Evolutionary conservation across 2,113 vertebrate genomes (phyloP), one percentile per base, ranked within the genome.

Genomic region (Potamarius usumacintae): DNA sequence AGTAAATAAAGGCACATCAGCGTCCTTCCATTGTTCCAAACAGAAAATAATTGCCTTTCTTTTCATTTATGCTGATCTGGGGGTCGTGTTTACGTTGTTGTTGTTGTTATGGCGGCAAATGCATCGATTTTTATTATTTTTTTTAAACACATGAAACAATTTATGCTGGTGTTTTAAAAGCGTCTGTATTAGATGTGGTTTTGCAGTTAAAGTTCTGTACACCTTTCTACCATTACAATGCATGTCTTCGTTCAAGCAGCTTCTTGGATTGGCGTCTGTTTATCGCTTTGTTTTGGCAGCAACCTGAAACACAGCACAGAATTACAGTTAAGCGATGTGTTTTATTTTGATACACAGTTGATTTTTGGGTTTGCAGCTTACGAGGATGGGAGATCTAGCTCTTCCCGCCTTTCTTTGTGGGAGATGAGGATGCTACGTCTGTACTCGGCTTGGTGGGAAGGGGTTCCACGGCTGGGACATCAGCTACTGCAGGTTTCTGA

Each of bases 401-500:
- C 88, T 93, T 94, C 62, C 92, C 89, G 86, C 93, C 93, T 83
- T 94, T 91, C 81, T 89, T 92, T 76, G 89, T 69, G n/a, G 89
- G 25, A 5, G 94, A 91, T 27, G 90, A 88, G 5, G 92, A 63
- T 84, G 93, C 92, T 14, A 95, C 91, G 3, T 94, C 94, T 71
- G 92, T 92, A 90, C 90, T 93, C 5, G 25, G 88, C 90, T 93
- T 85, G 60, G 88, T 87, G 14, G 94, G 82, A 25, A 80, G 90
- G 76, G 84, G 72, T 30, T 91, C 91, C 1, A 84, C 0, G 30
- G 90, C 90, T 82, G 91, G 57, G 0, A 87, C 87, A 34, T 92
- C 93, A 17, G 91, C 92, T 62, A 83, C 85, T n/a, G 92, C 89
- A 0, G 89, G 89, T 90, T 95, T 95, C 94, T 96, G 90, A 53